Conservation (phyloP, 2,888 invertebrate species). For the Ceratothoa steindachneri region DNA sequence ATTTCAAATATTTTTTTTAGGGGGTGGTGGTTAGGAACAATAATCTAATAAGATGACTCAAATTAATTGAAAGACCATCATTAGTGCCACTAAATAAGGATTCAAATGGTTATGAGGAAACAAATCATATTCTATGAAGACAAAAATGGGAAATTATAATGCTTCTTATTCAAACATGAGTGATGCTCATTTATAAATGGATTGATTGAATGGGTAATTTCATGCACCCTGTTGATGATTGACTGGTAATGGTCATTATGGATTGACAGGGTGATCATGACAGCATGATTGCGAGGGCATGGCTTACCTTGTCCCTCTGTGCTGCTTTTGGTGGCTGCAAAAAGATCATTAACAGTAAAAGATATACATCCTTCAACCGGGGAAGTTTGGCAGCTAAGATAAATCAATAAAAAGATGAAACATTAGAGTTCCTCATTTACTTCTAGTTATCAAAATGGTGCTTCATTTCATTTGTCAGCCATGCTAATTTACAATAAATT, state of each 20-base stretch:
- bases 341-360: background rate
- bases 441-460: background rate
- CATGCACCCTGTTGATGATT: background rate
- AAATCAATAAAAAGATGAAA: background rate
- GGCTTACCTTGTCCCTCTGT: constrained; percentile 12
- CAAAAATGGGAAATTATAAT: no score
- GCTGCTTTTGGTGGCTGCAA: constrained; percentile 9
- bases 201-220: background rate
- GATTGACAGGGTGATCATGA: background rate
- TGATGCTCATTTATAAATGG: no score
- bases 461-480: no score
- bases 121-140: no score
- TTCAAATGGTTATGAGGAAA: no score
- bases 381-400: background rate
- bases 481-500: no score
- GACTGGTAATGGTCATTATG: background rate
- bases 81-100: no score
- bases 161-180: no score
- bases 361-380: background rate
- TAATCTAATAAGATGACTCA: no score
- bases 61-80: no score
- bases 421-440: background rate
- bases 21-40: no score
- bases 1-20: no score
- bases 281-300: background rate